Evolutionary conservation across 2,888 invertebrate genomes (phyloP), one percentile per base, ranked within the genome.

Genomic region (Stenolophus ochropezus): DNA sequence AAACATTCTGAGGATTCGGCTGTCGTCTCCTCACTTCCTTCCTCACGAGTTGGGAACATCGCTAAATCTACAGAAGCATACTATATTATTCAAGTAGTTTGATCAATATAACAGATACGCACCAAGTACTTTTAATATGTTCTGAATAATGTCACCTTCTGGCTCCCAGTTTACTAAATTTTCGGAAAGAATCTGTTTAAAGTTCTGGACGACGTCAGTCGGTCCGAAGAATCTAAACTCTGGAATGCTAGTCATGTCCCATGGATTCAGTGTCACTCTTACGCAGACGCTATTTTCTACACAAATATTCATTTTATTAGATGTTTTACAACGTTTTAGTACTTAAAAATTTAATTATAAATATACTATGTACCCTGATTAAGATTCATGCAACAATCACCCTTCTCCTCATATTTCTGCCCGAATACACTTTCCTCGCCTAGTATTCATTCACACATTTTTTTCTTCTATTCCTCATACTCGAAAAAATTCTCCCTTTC

Each of bases 211-310:
- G 5, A 73, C 27, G 4, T 27, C 42, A 0, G 58, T 21, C 4
- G 80, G 71, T 11, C 80, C 80, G 33, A 73, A 73, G 16, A 80
- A 80, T 2, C 18, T 73, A 33, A 80, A 80, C n/a, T 71, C 80
- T 4, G 80, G 80, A 5, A 73, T 56, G n/a, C 14, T 23, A 3
- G 14, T 23, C 71, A 73, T 80, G 8, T 18, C 42, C 80, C 80
- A 80, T 21, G 80, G 80, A 21, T 80, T 33, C 8, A 80, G 73
- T 14, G 14, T 73, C 0, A 80, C 21, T 58, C 73, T 80, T 14
- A 80, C 42, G 3, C 56, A 42, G 0, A 69, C 20, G 20, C 47
- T 77, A 16, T 77, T 58, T 1, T 65, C 49, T 77, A n/a, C 5
- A 77, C 21, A 23, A 3, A n/a, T 8, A 23, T 5, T 20, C 16